Evolutionary conservation across 2,888 invertebrate genomes (phyloP).

Genomic region (Euphydryas editha): DNA sequence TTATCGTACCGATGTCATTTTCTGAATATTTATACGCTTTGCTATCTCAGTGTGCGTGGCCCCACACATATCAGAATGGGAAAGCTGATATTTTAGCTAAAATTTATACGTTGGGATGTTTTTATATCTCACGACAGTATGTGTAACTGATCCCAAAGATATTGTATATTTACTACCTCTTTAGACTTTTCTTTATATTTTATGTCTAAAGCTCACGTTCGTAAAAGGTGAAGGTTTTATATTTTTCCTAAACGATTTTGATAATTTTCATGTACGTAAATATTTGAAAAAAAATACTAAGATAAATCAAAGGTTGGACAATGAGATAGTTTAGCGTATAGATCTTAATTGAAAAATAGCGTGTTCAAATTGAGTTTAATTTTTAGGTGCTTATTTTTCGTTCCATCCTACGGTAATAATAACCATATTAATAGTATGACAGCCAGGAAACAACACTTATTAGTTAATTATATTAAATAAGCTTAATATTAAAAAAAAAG

Average conservation of each 20-base stretch:
- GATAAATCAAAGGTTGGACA: too few species aligned
- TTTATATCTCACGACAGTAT: conserved; percentile 36
- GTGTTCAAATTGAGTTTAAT: too few species aligned
- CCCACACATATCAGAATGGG: conserved; percentile 36
- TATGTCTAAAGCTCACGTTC: neutral
- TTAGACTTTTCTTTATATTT: conserved; percentile 1
- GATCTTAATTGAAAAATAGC: too few species aligned
- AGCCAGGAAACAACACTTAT: too few species aligned
- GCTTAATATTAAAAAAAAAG: too few species aligned
- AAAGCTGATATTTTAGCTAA: conserved; percentile 52
- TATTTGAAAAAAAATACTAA: too few species aligned
- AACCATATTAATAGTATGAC: too few species aligned
- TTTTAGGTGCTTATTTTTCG: too few species aligned
- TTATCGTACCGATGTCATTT: too few species aligned
- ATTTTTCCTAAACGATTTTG: neutral
- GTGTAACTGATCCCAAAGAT: conserved; percentile 15
- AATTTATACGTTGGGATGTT: conserved; percentile 48
- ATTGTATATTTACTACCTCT: conserved; percentile 12
- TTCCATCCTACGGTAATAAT: too few species aligned
- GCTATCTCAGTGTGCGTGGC: conserved; percentile 14
- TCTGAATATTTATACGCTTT: neutral
- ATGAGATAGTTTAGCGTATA: too few species aligned
- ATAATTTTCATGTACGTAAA: neutral
- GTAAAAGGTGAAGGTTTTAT: neutral
- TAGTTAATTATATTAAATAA: too few species aligned